A percentile compares a stretch with the other conserved stretches of the same genome.
phyloP scores from a whole-genome alignment of 2,113 vertebrate species.

The Zingel zingel region DNA sequence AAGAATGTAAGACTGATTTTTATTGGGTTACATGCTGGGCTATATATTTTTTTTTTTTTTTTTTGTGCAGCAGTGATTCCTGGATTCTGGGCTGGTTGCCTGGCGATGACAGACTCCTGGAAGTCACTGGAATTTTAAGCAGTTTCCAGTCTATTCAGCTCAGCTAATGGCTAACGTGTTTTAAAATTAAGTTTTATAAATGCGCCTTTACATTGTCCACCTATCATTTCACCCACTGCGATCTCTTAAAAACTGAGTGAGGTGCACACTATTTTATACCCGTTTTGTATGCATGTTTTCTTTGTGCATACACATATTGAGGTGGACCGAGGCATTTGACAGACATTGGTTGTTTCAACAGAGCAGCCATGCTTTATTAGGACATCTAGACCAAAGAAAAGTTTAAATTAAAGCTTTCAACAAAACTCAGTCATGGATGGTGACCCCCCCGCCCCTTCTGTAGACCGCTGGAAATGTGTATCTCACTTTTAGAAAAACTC shows the following conservation, averaged over 20 bases:
- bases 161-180: neutral
- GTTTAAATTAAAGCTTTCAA: constrained; percentile 68
- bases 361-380: constrained; percentile 75
- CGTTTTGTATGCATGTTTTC: neutral
- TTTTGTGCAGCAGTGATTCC: too few relatives aligned
- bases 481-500: neutral
- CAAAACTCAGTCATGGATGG: constrained; percentile 31
- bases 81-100: too few relatives aligned
- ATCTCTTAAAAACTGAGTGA: too few relatives aligned
- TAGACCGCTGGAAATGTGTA: constrained; percentile 1
- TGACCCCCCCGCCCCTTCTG: neutral
- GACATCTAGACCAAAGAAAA: constrained; percentile 51
- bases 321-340: neutral
- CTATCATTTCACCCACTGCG: too few relatives aligned
- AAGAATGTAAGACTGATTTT: too few relatives aligned
- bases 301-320: neutral
- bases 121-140: neutral
- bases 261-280: neutral
- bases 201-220: neutral
- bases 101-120: too few relatives aligned
- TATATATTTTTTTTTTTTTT: too few relatives aligned
- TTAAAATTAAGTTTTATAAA: neutral
- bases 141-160: neutral
- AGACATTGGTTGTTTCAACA: constrained; percentile 12
- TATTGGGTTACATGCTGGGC: neutral